phyloP scores from a whole-genome alignment of 2,113 vertebrate species.

The Pholis gunnellus region DNA sequence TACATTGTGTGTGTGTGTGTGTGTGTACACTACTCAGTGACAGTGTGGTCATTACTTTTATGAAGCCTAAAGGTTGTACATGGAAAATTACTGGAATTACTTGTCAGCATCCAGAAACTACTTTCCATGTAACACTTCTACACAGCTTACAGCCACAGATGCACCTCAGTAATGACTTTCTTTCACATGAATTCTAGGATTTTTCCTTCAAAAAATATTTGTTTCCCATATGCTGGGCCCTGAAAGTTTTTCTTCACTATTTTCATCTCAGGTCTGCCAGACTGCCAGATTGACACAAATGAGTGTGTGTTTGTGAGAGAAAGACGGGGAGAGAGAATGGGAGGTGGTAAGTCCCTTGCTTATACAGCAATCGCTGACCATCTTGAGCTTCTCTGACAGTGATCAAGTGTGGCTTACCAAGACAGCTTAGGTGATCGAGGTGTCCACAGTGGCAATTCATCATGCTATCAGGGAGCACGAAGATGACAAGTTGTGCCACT shows the following conservation, averaged over 20 bases:
- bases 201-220: slow-evolving; percentile 13
- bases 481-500: slow-evolving; percentile 82
- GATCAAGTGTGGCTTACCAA: slow-evolving; percentile 83
- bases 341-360: slow-evolving; percentile 49
- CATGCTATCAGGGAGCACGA: slow-evolving; percentile 76
- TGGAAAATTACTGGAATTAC: slow-evolving; percentile 6
- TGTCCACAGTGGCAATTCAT: slow-evolving; percentile 83
- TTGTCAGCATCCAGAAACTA: background rate
- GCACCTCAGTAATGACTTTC: background rate
- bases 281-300: slow-evolving; percentile 67
- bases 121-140: background rate
- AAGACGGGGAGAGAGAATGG: slow-evolving; percentile 12
- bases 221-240: slow-evolving; percentile 7
- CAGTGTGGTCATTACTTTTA: slow-evolving; percentile 1
- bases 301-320: slow-evolving; percentile 44
- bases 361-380: slow-evolving; percentile 70
- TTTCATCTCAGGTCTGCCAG: slow-evolving; percentile 48
- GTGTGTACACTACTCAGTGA: background rate
- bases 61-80: slow-evolving; percentile 2
- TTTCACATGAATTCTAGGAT: background rate
- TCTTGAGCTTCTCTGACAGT: slow-evolving; percentile 81
- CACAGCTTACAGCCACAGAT: background rate
- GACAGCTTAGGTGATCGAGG: slow-evolving; percentile 82
- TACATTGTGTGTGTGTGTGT: background rate
- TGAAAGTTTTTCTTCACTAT: slow-evolving; percentile 34